A percentile compares a stretch with the other conserved stretches of the same genome.
Evolutionary conservation across 2,113 vertebrate species (phyloP).

Genomic region (Sula dactylatra): DNA sequence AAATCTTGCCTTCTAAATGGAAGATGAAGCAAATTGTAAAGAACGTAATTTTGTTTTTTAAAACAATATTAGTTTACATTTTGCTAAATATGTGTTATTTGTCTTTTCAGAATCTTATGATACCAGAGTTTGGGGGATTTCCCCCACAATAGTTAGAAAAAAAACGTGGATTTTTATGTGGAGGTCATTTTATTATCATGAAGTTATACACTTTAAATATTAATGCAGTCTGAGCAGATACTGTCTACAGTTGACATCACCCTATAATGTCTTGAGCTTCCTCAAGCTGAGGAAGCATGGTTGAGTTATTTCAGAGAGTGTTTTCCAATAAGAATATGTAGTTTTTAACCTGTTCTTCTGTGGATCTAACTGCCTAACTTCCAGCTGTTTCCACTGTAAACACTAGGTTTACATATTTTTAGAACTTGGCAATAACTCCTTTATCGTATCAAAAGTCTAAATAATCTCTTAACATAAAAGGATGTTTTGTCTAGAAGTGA

Average conservation of each 20-base stretch:
- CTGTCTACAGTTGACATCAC: background rate
- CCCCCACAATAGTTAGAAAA: background rate
- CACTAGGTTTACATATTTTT: too few species aligned
- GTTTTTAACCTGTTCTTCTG: background rate
- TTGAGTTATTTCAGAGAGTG: background rate
- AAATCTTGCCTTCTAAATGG: background rate
- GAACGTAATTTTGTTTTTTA: background rate
- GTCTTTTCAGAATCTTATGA: background rate
- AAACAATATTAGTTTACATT: background rate
- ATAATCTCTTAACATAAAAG: background rate
- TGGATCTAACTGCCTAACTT: background rate
- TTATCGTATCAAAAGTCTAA: background rate
- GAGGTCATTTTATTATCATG: background rate
- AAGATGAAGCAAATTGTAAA: background rate
- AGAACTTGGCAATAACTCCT: background rate
- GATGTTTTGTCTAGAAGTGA: background rate
- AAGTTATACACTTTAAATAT: background rate
- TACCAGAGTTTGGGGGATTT: accelerated
- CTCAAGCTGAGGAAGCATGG: background rate
- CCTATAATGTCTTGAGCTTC: background rate
- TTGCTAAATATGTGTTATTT: background rate
- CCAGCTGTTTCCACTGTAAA: background rate
- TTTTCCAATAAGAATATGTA: background rate
- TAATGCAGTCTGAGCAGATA: background rate
- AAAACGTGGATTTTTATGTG: background rate